Percentiles rank a stretch among this genome's conserved stretches.
These are phyloP conservation scores for Caenorhabditis sulstoni DNA, from an alignment of 2,888 invertebrate genomes.

Conservation along the genomic window DNA sequence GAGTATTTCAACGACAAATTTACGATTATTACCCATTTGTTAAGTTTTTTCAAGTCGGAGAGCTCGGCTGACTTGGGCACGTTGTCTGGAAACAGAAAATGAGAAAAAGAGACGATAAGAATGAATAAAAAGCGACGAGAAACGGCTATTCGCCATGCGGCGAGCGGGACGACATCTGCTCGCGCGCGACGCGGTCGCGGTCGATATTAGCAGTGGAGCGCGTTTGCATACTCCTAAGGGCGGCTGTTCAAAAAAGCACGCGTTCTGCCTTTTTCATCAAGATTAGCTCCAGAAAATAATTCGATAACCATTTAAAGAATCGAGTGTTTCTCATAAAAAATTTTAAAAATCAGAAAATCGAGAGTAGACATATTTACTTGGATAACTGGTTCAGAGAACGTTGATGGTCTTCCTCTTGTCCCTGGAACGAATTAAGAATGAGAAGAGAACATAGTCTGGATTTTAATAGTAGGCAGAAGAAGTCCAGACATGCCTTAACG, in stretches of 20 bases:
- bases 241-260: too few species aligned
- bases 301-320: too few species aligned
- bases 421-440: neutral
- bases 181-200: conserved; percentile 1
- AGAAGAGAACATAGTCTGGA: too few species aligned
- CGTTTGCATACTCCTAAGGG: neutral
- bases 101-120: conserved; percentile 1
- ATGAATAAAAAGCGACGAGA: neutral
- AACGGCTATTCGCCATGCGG: neutral
- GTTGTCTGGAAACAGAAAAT: neutral
- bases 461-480: too few species aligned
- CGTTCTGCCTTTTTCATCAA: too few species aligned
- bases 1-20: neutral
- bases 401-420: neutral
- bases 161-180: neutral
- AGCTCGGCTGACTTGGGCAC: neutral
- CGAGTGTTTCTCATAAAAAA: too few species aligned
- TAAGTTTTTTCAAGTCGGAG: conserved; percentile 4
- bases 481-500: too few species aligned
- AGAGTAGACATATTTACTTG: too few species aligned
- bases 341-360: too few species aligned
- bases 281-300: too few species aligned
- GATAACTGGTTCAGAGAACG: too few species aligned
- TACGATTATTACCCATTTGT: conserved; percentile 4
- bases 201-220: conserved; percentile 7